Evolutionary conservation across 2,113 vertebrate species (phyloP).

Genomic region (Oreochromis spilurus): DNA sequence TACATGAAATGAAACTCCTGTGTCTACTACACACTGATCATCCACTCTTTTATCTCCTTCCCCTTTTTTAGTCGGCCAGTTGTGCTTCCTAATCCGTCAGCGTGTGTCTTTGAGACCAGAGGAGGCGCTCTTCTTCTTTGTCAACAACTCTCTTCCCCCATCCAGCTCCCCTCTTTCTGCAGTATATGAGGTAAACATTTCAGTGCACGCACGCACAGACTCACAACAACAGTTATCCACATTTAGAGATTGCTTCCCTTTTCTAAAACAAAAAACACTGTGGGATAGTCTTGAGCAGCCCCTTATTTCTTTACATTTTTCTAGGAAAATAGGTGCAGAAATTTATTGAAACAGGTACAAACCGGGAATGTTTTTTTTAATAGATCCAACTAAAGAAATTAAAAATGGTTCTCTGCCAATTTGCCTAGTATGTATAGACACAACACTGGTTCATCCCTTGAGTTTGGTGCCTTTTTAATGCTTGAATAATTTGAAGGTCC

Average conservation of each 20-base stretch:
- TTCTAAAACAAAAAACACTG: background rate
- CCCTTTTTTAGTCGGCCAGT: slow-evolving; percentile 82
- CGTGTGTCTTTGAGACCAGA: slow-evolving; percentile 92
- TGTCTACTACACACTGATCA: background rate
- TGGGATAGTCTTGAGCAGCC: background rate
- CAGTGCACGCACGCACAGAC: background rate
- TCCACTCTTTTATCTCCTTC: background rate
- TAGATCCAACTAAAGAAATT: background rate
- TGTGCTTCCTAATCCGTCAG: slow-evolving; percentile 97
- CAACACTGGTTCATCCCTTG: background rate
- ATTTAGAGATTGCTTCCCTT: background rate
- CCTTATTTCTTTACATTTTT: background rate
- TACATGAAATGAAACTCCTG: background rate
- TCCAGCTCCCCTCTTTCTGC: slow-evolving; percentile 93
- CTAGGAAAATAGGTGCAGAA: background rate
- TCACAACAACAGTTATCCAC: background rate
- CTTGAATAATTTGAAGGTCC: background rate
- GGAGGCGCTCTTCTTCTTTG: slow-evolving; percentile 96
- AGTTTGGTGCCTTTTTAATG: background rate
- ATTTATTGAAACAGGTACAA: background rate
- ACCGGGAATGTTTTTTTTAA: background rate
- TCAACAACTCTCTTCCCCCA: slow-evolving; percentile 95
- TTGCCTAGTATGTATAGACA: background rate
- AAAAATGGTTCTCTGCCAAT: background rate
- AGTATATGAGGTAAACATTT: slow-evolving; percentile 86